Evolutionary conservation across 2,888 invertebrate genomes (phyloP).

Genomic region (Sphaerophoria rueppellii): DNA sequence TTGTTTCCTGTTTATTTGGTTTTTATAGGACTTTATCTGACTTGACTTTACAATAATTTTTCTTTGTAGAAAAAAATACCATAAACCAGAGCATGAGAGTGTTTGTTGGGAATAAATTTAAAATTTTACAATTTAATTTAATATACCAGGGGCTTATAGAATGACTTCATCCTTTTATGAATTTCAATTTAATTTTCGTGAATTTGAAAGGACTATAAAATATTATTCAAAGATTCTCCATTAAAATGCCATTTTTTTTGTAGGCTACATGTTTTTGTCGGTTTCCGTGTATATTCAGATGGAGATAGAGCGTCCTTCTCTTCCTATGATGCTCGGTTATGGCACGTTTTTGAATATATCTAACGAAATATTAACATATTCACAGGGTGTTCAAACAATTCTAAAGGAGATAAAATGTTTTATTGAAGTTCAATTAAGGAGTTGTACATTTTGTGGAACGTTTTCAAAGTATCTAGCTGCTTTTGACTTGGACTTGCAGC

Average conservation of each 20-base stretch:
- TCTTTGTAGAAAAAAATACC: not conserved
- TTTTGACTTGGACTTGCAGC: too few relatives aligned
- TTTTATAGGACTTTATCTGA: not conserved
- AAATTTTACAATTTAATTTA: not conserved
- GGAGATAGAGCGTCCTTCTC: too few relatives aligned
- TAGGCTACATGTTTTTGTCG: too few relatives aligned
- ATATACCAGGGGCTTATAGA: not conserved
- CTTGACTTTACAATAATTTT: not conserved
- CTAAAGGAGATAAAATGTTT: too few relatives aligned
- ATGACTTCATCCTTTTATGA: conserved; percentile 22
- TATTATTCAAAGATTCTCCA: conserved; percentile 52
- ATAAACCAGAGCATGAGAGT: not conserved
- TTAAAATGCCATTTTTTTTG: conserved; percentile 48
- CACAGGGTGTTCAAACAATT: not conserved
- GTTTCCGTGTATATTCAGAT: too few relatives aligned
- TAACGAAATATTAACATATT: too few relatives aligned
- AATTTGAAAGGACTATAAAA: conserved; percentile 48
- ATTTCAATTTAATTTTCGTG: conserved; percentile 22
- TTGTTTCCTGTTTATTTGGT: not conserved
- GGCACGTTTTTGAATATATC: conserved; percentile 4
- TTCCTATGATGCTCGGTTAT: not conserved
- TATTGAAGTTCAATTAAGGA: too few relatives aligned
- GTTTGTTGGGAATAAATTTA: not conserved
- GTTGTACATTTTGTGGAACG: too few relatives aligned
- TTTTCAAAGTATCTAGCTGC: too few relatives aligned